These are phyloP conservation scores for Linnaemya vulpina DNA, from an alignment of 2,888 invertebrate species.

Conservation along the genomic window DNA sequence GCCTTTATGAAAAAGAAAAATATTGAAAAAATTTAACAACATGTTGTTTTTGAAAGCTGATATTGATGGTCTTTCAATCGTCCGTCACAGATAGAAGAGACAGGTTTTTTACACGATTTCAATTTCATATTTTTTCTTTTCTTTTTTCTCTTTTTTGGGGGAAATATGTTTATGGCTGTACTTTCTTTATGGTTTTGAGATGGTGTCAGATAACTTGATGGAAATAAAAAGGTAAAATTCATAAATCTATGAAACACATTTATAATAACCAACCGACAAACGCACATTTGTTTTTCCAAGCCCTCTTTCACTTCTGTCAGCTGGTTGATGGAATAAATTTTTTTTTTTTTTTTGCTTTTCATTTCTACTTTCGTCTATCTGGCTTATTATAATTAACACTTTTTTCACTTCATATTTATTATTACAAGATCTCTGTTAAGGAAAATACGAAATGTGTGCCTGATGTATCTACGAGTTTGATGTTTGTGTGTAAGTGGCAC, in stretches of 20 bases:
- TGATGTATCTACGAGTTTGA: not conserved
- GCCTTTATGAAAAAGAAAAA: conserved; percentile 37
- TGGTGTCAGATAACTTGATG: conserved; percentile 57
- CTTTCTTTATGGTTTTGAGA: conserved; percentile 29
- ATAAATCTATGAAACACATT: conserved; percentile 31
- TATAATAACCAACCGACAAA: conserved; percentile 26
- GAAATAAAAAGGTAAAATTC: conserved; percentile 1
- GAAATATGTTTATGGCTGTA: conserved; percentile 17
- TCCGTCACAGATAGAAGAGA: conserved; percentile 16
- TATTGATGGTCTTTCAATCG: conserved; percentile 70
- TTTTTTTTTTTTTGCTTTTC: not conserved
- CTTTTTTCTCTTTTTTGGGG: not conserved
- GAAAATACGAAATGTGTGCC: conserved; percentile 10
- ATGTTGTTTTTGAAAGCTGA: conserved; percentile 70
- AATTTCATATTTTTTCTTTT: not conserved
- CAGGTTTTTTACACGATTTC: conserved; percentile 6
- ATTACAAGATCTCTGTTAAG: conserved; percentile 39
- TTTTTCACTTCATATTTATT: conserved; percentile 47
- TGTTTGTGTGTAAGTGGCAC: conserved; percentile 12
- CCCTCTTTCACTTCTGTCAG: not conserved
- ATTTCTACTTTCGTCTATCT: too few species aligned
- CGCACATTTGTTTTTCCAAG: not conserved
- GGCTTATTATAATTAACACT: conserved; percentile 61
- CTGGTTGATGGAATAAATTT: not conserved
- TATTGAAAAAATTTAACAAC: conserved; percentile 7